Percentiles rank a stretch among this genome's conserved stretches.
Evolutionary conservation across 2,797 vertebrate genomes (phyloP).

Genomic region (Oreonectes daqikongensis): DNA sequence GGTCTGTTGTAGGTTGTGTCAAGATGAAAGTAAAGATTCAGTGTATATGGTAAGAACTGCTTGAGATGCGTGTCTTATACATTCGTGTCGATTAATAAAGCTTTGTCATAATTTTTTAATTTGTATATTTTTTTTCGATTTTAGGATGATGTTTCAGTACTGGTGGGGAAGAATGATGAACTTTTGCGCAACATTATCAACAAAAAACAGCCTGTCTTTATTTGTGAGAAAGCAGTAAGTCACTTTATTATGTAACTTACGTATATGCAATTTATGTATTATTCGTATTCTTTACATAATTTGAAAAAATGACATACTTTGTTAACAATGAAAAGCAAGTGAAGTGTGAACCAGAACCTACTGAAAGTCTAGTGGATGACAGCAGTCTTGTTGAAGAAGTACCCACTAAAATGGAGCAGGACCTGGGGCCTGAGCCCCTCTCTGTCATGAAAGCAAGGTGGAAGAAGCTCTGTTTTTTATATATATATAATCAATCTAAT

Average conservation of each 20-base stretch:
- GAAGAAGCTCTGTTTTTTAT: background rate
- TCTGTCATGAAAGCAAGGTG: slow-evolving; percentile 88
- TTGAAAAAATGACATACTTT: background rate
- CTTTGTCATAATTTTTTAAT: background rate
- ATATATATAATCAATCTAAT: too few species aligned
- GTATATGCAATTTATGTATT: background rate
- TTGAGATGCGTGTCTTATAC: background rate
- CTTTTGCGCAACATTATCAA: slow-evolving; percentile 74
- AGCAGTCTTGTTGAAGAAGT: slow-evolving; percentile 51
- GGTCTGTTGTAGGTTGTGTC: slow-evolving; percentile 9
- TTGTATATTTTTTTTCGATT: background rate
- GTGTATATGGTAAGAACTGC: slow-evolving; percentile 13
- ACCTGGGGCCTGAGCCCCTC: slow-evolving; percentile 74
- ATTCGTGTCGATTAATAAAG: background rate
- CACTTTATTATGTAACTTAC: background rate
- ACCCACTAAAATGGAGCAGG: slow-evolving; percentile 55
- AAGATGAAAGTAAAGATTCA: slow-evolving; percentile 29
- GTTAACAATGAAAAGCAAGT: slow-evolving; percentile 31
- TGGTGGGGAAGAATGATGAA: slow-evolving; percentile 77
- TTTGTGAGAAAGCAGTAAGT: slow-evolving; percentile 87
- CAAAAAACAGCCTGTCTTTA: slow-evolving; percentile 71
- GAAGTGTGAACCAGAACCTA: slow-evolving; percentile 61
- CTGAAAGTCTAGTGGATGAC: slow-evolving; percentile 58
- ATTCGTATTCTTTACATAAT: background rate
- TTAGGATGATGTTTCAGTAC: slow-evolving; percentile 42